phyloP scores from a whole-genome alignment of 37 sponge, comb jelly and placozoan genomes.

The Ephydatia muelleri region DNA sequence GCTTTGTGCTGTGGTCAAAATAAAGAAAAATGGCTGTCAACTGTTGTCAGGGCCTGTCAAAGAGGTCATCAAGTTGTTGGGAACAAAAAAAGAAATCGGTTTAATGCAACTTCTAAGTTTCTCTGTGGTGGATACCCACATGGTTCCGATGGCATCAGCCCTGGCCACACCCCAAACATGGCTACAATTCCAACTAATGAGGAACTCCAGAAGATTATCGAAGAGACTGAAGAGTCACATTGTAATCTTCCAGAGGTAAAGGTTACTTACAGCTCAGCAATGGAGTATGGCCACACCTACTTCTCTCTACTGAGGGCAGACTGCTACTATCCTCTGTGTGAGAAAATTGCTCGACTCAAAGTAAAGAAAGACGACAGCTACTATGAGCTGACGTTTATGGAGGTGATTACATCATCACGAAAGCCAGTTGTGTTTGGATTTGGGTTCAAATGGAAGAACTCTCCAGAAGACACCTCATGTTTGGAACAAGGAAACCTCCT shows the following conservation, averaged over 20 bases:
- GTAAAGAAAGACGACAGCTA: background rate
- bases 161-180: background rate
- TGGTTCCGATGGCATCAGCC: background rate
- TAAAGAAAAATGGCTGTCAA: no score
- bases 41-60: background rate
- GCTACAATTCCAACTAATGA: conserved; percentile 13
- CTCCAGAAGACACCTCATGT: background rate
- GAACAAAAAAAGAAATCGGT: no score
- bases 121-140: background rate
- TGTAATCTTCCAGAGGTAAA: conserved; percentile 12
- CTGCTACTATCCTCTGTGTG: background rate
- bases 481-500: conserved; percentile 1
- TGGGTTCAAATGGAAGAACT: no score
- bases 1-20: no score
- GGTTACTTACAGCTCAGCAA: background rate
- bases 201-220: no score
- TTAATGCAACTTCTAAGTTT: background rate
- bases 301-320: no score
- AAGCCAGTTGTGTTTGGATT: background rate
- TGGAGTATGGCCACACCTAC: no score
- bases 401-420: background rate
- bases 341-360: background rate
- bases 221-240: no score
- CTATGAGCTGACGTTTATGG: background rate
- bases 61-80: background rate